Evolutionary conservation across 2,797 vertebrate genomes (phyloP).

Genomic region (Schizopygopsis malacanthus): DNA sequence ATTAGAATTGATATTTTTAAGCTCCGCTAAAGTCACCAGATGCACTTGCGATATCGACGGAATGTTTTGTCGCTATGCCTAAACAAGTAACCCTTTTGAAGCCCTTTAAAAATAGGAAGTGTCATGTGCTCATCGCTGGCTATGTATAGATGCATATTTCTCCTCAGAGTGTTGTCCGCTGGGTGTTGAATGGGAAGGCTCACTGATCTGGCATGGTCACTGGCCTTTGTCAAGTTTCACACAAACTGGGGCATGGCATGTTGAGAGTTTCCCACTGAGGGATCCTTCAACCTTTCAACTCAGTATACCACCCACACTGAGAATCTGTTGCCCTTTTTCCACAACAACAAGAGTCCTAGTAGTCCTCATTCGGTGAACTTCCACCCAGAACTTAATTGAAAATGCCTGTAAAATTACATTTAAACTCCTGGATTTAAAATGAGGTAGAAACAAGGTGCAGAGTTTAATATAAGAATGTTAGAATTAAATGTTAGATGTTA

Average conservation of each 20-base stretch:
- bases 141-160: conserved; percentile 61
- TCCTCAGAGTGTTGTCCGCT: conserved; percentile 15
- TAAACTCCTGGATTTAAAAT: not conserved
- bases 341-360: not conserved
- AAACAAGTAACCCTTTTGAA: conserved; percentile 19
- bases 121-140: conserved; percentile 53
- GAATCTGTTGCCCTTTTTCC: conserved; percentile 16
- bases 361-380: not conserved
- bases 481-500: not conserved
- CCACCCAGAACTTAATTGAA: not conserved
- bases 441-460: not conserved
- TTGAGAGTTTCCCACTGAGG: conserved; percentile 39
- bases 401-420: not conserved
- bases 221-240: conserved; percentile 51
- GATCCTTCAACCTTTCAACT: conserved; percentile 41
- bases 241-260: conserved; percentile 26
- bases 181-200: conserved; percentile 49
- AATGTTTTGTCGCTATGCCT: conserved; percentile 48
- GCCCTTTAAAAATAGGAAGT: conserved; percentile 51
- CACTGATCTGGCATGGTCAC: conserved; percentile 33
- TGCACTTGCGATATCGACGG: conserved; percentile 54
- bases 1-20: conserved; percentile 60
- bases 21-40: conserved; percentile 42
- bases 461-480: not conserved
- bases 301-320: conserved; percentile 18